phyloP scores from a whole-genome alignment of 1,140 invertebrate genomes.

The Macrobrachium rosenbergii region DNA sequence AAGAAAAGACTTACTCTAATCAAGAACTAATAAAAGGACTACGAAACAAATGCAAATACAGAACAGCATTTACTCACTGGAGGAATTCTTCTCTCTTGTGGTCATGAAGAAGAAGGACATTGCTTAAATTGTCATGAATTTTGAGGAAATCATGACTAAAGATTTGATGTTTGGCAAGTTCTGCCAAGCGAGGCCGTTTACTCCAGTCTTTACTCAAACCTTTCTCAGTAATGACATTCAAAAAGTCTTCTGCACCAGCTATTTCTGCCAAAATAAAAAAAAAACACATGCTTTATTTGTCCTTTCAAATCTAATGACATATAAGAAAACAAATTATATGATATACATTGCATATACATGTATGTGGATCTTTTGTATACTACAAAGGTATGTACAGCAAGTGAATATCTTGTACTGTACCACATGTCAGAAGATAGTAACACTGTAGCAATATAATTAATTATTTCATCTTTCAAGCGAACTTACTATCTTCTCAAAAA shows the following conservation, averaged over 20 bases:
- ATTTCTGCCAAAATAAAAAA: conserved; percentile 26
- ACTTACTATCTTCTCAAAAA: too few relatives aligned
- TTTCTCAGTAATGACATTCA: conserved; percentile 20
- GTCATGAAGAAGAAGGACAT: conserved; percentile 42
- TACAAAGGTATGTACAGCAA: too few relatives aligned
- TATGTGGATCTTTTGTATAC: too few relatives aligned
- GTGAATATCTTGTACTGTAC: too few relatives aligned
- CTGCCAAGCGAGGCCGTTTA: conserved; percentile 36
- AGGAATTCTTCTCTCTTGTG: conserved; percentile 49
- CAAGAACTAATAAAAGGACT: background rate
- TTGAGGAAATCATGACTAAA: conserved; percentile 49
- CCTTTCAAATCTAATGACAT: too few relatives aligned
- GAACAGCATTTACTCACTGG: background rate
- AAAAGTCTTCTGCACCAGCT: conserved; percentile 46
- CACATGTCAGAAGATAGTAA: too few relatives aligned
- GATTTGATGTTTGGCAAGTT: conserved; percentile 31
- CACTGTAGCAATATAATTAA: too few relatives aligned
- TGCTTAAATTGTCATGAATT: conserved; percentile 34
- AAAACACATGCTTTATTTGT: too few relatives aligned
- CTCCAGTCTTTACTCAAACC: conserved; percentile 30
- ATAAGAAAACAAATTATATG: too few relatives aligned
- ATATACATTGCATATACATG: too few relatives aligned
- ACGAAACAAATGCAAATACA: background rate
- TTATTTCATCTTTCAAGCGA: too few relatives aligned
- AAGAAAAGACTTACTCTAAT: background rate